These are phyloP conservation scores for Acanthosepion pharaonis DNA, from an alignment of 2,888 invertebrate species.

Conservation along the genomic window DNA sequence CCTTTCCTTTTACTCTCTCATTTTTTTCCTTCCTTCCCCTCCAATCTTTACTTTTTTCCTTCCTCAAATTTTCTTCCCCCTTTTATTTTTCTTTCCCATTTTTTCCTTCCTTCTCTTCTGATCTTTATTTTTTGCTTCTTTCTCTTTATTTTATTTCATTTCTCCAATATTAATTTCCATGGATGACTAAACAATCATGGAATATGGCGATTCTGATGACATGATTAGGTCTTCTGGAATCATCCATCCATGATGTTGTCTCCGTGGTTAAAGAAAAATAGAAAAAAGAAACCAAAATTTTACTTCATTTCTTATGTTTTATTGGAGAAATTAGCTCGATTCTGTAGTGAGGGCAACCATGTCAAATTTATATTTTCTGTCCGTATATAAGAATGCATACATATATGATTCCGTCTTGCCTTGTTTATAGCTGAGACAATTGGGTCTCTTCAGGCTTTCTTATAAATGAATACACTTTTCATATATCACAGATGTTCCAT, in stretches of 20 bases:
- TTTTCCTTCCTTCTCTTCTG: neutral
- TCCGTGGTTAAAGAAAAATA: neutral
- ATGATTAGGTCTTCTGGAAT: neutral
- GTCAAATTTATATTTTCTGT: neutral
- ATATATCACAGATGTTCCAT: too few species aligned
- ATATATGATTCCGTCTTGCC: too few species aligned
- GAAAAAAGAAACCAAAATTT: neutral
- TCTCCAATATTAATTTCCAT: neutral
- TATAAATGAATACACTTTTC: too few species aligned
- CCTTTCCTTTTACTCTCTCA: neutral
- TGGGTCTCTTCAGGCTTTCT: too few species aligned
- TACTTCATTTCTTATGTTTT: neutral
- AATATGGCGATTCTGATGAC: slow-evolving; percentile 16
- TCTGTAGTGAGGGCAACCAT: neutral
- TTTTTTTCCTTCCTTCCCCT: neutral
- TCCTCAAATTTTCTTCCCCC: neutral
- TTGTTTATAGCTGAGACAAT: too few species aligned
- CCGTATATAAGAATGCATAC: too few species aligned
- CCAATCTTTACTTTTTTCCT: neutral
- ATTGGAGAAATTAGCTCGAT: neutral
- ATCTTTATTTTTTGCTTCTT: neutral
- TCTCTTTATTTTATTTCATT: neutral
- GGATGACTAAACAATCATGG: neutral
- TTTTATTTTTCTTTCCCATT: neutral
- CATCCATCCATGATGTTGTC: neutral